These are phyloP conservation scores for Pavo muticus DNA, from an alignment of 2,113 vertebrate genomes.

Conservation along the genomic window DNA sequence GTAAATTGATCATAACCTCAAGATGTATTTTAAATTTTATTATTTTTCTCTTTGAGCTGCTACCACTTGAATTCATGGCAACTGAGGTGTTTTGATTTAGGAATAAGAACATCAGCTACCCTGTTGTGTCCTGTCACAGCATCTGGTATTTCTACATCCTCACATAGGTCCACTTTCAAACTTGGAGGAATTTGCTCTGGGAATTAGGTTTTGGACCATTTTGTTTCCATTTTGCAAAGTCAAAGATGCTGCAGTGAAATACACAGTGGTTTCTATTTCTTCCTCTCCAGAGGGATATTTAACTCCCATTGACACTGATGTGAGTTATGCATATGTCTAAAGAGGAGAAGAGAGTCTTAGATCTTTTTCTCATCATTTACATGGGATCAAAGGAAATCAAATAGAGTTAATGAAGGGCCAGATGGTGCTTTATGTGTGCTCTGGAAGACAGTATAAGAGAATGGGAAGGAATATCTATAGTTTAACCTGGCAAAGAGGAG, in stretches of 20 bases:
- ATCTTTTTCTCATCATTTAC: slow-evolving; percentile 75
- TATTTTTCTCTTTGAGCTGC: neutral
- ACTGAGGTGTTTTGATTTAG: neutral
- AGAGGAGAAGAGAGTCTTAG: slow-evolving; percentile 63
- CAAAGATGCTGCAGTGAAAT: slow-evolving; percentile 53
- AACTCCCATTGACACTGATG: slow-evolving; percentile 67
- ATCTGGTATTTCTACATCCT: slow-evolving; percentile 53
- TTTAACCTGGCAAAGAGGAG: slow-evolving; percentile 67
- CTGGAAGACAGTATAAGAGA: slow-evolving; percentile 45
- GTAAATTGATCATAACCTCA: neutral
- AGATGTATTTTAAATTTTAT: neutral
- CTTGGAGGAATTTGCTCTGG: slow-evolving; percentile 47
- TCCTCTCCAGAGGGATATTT: slow-evolving; percentile 65
- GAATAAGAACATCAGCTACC: slow-evolving; percentile 30
- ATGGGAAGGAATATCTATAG: slow-evolving; percentile 40
- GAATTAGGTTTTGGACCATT: slow-evolving; percentile 52
- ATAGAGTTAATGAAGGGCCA: slow-evolving; percentile 74
- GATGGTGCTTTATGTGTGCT: slow-evolving; percentile 72
- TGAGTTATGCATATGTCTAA: slow-evolving; percentile 77
- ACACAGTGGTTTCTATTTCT: slow-evolving; percentile 64
- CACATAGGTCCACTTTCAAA: slow-evolving; percentile 39
- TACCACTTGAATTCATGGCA: neutral
- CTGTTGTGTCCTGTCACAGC: slow-evolving; percentile 30
- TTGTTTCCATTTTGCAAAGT: slow-evolving; percentile 56
- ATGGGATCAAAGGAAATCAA: slow-evolving; percentile 75